These are phyloP conservation scores for Calyptommatus sinebrachiatus DNA, from an alignment of 2,113 vertebrate species.

Conservation along the genomic window DNA sequence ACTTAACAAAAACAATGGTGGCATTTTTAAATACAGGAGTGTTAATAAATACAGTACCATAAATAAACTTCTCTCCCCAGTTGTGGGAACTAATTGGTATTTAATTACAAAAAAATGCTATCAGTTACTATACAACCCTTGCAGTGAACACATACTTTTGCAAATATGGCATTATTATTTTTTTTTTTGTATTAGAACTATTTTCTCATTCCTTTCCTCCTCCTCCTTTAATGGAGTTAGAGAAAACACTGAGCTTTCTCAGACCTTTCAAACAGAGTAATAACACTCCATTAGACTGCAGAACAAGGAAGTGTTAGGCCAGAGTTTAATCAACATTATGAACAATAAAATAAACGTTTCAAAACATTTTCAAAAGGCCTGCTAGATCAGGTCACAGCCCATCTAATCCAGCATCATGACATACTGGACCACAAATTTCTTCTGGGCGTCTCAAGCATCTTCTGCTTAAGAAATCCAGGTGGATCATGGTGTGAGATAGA, in stretches of 20 bases:
- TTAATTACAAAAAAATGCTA: constrained; percentile 79
- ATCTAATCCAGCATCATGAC: no score
- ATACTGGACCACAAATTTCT: no score
- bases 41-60: constrained; percentile 75
- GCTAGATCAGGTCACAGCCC: no score
- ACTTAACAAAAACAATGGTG: constrained; percentile 72
- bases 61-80: constrained; percentile 72
- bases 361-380: not conserved
- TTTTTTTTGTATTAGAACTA: constrained; percentile 48
- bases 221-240: not conserved
- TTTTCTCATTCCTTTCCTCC: not conserved
- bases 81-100: constrained; percentile 76
- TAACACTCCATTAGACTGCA: fast-evolving
- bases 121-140: constrained; percentile 70
- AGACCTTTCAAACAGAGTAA: not conserved
- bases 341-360: not conserved
- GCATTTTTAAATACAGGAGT: constrained; percentile 68
- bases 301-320: not conserved
- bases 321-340: not conserved
- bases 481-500: no score
- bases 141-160: constrained; percentile 64
- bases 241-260: fast-evolving
- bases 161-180: constrained; percentile 38
- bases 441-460: no score
- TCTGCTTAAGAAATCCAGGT: no score